phyloP scores from a whole-genome alignment of 2,113 vertebrate species.

The Plecotus auritus region DNA sequence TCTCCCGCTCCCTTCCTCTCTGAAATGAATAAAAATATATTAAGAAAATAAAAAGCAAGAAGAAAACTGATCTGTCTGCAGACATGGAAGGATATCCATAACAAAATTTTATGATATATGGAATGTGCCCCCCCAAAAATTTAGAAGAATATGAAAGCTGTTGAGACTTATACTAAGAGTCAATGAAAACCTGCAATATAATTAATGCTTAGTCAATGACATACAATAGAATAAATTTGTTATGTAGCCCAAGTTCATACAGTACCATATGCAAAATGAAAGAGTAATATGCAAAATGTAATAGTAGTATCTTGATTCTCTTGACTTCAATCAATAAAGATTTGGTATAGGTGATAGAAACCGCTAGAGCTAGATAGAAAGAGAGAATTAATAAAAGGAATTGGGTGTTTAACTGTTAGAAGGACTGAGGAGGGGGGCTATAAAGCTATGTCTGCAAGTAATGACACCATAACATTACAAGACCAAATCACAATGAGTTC shows the following conservation, averaged over 20 bases:
- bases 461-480: not conserved
- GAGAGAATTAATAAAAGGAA: not conserved
- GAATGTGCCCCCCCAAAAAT: not conserved
- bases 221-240: not conserved
- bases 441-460: not conserved
- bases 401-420: not conserved
- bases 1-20: no score
- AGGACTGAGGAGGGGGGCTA: not conserved
- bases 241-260: not conserved
- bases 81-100: not conserved
- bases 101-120: not conserved
- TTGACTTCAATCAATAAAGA: not conserved
- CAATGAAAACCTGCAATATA: not conserved
- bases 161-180: not conserved
- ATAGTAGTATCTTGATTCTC: not conserved
- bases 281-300: not conserved
- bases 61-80: not conserved
- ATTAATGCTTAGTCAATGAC: conserved; percentile 6
- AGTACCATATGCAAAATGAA: not conserved
- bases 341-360: not conserved
- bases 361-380: not conserved
- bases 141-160: not conserved
- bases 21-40: no score
- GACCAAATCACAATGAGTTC: not conserved
- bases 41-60: not conserved